These are phyloP conservation scores for Lasioglossum leucozonium DNA, from an alignment of 2,888 invertebrate species.

Conservation along the genomic window DNA sequence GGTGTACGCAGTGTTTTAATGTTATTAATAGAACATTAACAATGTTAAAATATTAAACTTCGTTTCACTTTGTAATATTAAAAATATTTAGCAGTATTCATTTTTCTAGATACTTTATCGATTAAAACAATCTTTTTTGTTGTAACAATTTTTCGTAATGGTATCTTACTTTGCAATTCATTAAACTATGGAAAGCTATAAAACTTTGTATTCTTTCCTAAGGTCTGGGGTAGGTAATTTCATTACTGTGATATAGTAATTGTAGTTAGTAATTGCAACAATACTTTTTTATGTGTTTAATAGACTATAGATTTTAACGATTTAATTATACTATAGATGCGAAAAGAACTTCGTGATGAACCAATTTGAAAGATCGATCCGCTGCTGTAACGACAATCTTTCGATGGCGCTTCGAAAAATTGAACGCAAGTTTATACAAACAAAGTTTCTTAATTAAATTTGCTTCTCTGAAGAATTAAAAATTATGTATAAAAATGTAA, in stretches of 20 bases:
- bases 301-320: conserved; percentile 22
- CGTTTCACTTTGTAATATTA: no score
- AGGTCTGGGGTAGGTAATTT: no score
- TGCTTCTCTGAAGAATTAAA: not conserved
- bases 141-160: not conserved
- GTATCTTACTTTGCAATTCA: not conserved
- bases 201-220: not conserved
- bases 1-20: not conserved
- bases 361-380: conserved; percentile 17
- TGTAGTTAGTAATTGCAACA: not conserved
- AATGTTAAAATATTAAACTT: no score
- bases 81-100: not conserved
- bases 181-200: not conserved
- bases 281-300: not conserved
- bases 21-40: not conserved
- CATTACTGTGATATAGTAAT: not conserved
- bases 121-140: not conserved
- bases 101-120: not conserved
- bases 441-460: conserved; percentile 23
- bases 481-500: not conserved
- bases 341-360: not conserved
- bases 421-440: not conserved
- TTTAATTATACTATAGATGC: conserved; percentile 6
- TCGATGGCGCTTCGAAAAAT: not conserved
- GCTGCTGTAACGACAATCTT: not conserved